phyloP scores from a whole-genome alignment of 2,888 invertebrate species.

The Seira ritae region DNA sequence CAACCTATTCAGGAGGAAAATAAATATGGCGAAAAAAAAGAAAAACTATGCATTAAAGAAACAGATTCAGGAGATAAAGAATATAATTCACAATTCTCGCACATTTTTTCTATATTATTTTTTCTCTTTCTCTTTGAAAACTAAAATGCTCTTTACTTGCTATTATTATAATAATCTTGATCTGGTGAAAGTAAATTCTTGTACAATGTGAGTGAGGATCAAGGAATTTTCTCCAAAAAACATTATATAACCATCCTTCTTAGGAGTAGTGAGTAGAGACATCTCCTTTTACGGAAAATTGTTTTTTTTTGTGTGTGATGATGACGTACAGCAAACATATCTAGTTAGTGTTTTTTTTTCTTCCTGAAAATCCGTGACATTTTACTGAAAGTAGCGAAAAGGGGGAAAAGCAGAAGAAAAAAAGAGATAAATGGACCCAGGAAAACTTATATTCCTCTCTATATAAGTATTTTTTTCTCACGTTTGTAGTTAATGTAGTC shows the following conservation, averaged over 20 bases:
- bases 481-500: neutral
- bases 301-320: slow-evolving; percentile 13
- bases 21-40: neutral
- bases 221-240: no score
- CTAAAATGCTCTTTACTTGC: neutral
- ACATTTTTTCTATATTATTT: neutral
- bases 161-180: neutral
- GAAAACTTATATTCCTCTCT: neutral
- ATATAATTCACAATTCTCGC: neutral
- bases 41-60: neutral
- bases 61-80: neutral
- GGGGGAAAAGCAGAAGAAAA: neutral
- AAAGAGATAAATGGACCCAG: slow-evolving; percentile 46
- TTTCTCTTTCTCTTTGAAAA: neutral
- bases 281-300: neutral
- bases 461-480: no score
- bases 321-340: slow-evolving; percentile 15
- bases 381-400: neutral
- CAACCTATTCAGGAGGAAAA: no score
- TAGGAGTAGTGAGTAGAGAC: neutral
- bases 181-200: slow-evolving; percentile 12
- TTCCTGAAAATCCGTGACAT: slow-evolving; percentile 12
- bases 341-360: no score
- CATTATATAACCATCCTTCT: no score
- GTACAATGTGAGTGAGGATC: no score